Percentiles rank a stretch among this genome's conserved stretches.
These are phyloP conservation scores for Glyptemys insculpta DNA, from an alignment of 2,797 vertebrate genomes.

Conservation along the genomic window DNA sequence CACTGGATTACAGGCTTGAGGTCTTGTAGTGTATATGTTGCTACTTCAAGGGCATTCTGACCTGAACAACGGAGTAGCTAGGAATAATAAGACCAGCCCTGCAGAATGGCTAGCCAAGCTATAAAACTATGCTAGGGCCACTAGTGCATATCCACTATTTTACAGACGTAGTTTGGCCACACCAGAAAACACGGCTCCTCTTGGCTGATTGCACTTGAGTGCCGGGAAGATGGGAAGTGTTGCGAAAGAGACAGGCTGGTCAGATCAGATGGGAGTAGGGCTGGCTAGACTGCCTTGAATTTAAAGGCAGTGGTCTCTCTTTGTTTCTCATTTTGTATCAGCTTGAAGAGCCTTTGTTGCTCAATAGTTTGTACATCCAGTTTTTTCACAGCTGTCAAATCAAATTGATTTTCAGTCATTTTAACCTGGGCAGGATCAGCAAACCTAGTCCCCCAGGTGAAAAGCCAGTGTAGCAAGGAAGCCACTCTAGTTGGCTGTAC, in stretches of 20 bases:
- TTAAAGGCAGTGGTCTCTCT: slow-evolving; percentile 2
- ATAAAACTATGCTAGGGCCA: background rate
- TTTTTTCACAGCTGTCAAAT: slow-evolving; percentile 72
- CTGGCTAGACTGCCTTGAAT: background rate
- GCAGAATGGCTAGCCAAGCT: background rate
- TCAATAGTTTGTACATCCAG: slow-evolving; percentile 8
- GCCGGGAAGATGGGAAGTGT: fast-evolving
- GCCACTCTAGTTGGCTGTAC: slow-evolving; percentile 16
- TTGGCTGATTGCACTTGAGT: background rate
- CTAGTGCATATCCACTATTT: fast-evolving
- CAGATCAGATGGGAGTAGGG: background rate
- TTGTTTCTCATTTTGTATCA: slow-evolving; percentile 5
- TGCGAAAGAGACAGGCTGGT: background rate
- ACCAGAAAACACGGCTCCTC: fast-evolving
- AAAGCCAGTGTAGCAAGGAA: slow-evolving; percentile 69
- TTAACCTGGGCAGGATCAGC: slow-evolving; percentile 73
- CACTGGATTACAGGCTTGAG: background rate
- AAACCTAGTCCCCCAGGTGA: slow-evolving; percentile 72
- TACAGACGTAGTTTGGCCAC: background rate
- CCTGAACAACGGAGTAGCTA: background rate
- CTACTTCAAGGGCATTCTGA: background rate
- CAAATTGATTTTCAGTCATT: slow-evolving; percentile 81
- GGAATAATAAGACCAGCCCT: background rate
- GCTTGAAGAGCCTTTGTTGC: background rate
- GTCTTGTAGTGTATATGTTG: background rate